These are phyloP conservation scores for Philonicus albiceps DNA, from an alignment of 2,888 invertebrate species.

Conservation along the genomic window DNA sequence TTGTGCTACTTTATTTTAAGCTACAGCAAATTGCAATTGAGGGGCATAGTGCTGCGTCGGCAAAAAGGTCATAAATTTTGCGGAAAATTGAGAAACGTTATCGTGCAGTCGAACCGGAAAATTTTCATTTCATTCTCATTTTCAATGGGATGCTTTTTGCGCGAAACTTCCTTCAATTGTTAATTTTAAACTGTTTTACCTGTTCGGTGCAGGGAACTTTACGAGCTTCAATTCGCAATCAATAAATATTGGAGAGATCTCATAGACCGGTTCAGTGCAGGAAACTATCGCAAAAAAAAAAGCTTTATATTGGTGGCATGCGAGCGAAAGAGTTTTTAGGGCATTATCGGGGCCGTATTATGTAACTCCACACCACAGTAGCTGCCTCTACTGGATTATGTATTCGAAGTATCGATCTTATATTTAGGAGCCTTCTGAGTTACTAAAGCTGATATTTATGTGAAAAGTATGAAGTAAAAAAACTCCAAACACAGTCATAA, in stretches of 20 bases:
- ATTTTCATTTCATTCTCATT: slow-evolving; percentile 8
- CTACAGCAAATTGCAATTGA: slow-evolving; percentile 12
- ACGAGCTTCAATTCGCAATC: slow-evolving; percentile 6
- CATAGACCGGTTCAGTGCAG: not conserved
- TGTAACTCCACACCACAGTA: not conserved
- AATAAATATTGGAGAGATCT: slow-evolving; percentile 13
- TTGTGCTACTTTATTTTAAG: slow-evolving; percentile 20
- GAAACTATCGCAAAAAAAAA: slow-evolving; percentile 7
- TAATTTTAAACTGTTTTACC: slow-evolving; percentile 36
- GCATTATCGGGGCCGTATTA: not conserved
- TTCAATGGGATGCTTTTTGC: slow-evolving; percentile 23
- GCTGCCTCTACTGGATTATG: not conserved
- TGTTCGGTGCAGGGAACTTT: slow-evolving; percentile 20
- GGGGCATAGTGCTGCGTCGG: not conserved
- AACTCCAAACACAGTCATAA: not conserved
- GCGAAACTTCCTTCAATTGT: slow-evolving; percentile 36
- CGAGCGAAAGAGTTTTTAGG: not conserved
- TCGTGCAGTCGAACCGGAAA: not conserved
- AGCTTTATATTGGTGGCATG: not conserved
- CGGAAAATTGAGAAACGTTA: slow-evolving; percentile 33
- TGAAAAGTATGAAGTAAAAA: not conserved
- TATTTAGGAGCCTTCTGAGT: not conserved
- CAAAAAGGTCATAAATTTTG: slow-evolving; percentile 33
- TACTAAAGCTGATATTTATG: not conserved
- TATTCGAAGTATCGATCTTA: not conserved